Percentiles rank a stretch among this genome's conserved stretches.
Conservation (phyloP, 1,140 invertebrate genomes). For the Sinonovacula constricta region DNA sequence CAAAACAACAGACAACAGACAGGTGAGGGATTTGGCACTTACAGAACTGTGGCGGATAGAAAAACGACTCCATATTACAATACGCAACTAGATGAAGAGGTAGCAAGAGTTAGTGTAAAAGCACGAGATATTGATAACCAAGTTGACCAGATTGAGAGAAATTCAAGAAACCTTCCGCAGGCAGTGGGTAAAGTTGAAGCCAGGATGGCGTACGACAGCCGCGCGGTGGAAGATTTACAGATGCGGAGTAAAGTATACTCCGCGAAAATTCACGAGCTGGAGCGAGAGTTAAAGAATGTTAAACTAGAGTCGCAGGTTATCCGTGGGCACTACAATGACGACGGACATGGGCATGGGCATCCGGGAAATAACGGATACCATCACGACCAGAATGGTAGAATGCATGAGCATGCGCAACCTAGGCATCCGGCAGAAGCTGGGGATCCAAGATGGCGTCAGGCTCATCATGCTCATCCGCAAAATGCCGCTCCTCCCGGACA, state of each 20-base stretch:
- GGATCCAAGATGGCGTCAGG: background rate
- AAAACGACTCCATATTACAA: no score
- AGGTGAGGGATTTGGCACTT: no score
- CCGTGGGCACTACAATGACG: background rate
- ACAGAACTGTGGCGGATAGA: no score
- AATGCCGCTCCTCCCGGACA: background rate
- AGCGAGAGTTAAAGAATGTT: slow-evolving; percentile 18
- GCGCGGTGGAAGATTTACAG: slow-evolving; percentile 21
- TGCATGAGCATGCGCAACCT: background rate
- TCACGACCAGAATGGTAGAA: slow-evolving; percentile 10
- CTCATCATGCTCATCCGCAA: background rate
- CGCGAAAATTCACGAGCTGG: slow-evolving; percentile 36
- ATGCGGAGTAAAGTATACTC: slow-evolving; percentile 20
- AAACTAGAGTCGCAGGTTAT: slow-evolving; percentile 19
- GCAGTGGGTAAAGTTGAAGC: background rate
- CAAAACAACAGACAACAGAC: no score
- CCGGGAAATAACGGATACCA: background rate
- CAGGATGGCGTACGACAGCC: slow-evolving; percentile 11
- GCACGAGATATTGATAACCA: background rate
- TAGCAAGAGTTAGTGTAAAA: background rate
- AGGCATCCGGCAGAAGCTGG: background rate
- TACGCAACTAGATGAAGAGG: background rate
- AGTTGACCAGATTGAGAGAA: background rate
- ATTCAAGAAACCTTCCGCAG: background rate
- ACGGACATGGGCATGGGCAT: background rate